These are phyloP conservation scores for Disparrhopalites patrizii DNA, from an alignment of 2,888 invertebrate species.

Conservation along the genomic window DNA sequence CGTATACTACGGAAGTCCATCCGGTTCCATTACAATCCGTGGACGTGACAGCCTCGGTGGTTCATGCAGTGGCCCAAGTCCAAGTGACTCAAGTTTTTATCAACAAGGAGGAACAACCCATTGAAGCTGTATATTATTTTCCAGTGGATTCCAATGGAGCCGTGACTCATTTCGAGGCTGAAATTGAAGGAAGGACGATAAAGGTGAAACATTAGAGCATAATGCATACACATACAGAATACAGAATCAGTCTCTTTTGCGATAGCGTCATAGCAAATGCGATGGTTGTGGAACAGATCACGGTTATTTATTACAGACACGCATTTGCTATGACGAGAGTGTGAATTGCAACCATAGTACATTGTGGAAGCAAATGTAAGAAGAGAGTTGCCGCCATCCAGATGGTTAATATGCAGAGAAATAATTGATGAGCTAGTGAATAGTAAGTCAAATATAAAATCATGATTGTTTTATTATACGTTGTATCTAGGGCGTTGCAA, in stretches of 20 bases:
- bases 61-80: slow-evolving; percentile 39
- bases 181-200: slow-evolving; percentile 41
- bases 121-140: slow-evolving; percentile 34
- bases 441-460: too few relatives aligned
- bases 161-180: slow-evolving; percentile 33
- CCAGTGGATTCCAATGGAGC: slow-evolving; percentile 21
- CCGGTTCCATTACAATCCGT: slow-evolving; percentile 39
- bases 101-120: slow-evolving; percentile 33
- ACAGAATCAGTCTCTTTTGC: too few relatives aligned
- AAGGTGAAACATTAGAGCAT: slow-evolving; percentile 28
- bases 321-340: too few relatives aligned
- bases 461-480: not conserved
- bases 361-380: too few relatives aligned
- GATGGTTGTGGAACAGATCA: too few relatives aligned
- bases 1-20: not conserved
- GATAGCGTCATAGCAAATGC: too few relatives aligned
- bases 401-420: too few relatives aligned
- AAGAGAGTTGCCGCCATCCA: too few relatives aligned
- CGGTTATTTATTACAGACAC: too few relatives aligned
- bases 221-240: not conserved
- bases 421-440: too few relatives aligned
- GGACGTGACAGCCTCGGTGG: slow-evolving; percentile 30
- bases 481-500: slow-evolving; percentile 38
- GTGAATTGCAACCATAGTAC: too few relatives aligned
- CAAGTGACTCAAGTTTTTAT: slow-evolving; percentile 44